Evolutionary conservation across 2,113 vertebrate genomes (phyloP), one percentile per base, ranked within the genome.

Genomic region (Perognathus longimembris): DNA sequence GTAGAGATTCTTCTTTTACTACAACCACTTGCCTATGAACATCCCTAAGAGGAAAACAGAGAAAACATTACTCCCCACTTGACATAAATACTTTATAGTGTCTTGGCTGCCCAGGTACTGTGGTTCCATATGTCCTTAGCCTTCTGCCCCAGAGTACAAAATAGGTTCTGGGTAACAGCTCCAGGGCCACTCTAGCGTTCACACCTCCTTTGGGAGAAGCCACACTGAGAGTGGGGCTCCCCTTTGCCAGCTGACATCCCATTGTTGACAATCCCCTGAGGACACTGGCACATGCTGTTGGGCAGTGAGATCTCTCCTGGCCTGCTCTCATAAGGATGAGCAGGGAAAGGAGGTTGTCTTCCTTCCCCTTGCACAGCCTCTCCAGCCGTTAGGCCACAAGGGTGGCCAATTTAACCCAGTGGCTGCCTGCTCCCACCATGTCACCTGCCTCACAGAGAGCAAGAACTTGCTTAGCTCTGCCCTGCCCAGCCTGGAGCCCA

Each of bases 1-100:
- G 98, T 83, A 99, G 98, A 86, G 99, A 99, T 76, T 99, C 99
- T 22, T 99, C 99, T 97, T 99, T 99, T 96, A 99, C 98, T 97
- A 99, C 97, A 75, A 98, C 98, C 67, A 96, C 98, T 95, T 98
- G 99, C 73, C 99, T 99, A 93, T 99, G 98, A 84, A 99, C 98
- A 85, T 99, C 99, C 99, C 99, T 99, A 97, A 18, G 85, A 96
- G 81, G 69, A 85, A 96, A 64, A 96, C 4, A 95, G 77, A 81
- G n/a, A 95, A 36, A 57, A 88, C 81, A 78, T 93, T 78, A 89
- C 30, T 92, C 71, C 74, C 61, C 8, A 85, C 40, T 12, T 7
- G 28, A 77, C 36, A 50, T 59, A 74, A 86, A 84, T 5, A 12
- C 8, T 54, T 38, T 22, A 45, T 45, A 38, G 38, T 26, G 36